A percentile compares a stretch with the other conserved stretches of the same genome.
These are phyloP conservation scores for Elegia similella DNA, from an alignment of 2,888 invertebrate genomes.

Conservation along the genomic window DNA sequence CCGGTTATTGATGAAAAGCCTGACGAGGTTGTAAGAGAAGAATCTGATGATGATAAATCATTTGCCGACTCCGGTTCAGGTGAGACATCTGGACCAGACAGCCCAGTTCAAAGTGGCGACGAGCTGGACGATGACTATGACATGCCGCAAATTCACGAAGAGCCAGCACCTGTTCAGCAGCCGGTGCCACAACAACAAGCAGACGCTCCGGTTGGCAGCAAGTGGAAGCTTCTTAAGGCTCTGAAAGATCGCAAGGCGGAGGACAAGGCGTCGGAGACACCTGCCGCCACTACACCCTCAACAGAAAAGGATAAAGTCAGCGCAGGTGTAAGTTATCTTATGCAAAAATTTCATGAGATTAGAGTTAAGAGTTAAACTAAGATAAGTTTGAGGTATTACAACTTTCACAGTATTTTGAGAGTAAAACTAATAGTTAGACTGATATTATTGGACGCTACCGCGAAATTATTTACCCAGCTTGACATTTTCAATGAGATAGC, in stretches of 20 bases:
- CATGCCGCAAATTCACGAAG: conserved; percentile 71
- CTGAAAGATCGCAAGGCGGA: conserved; percentile 94
- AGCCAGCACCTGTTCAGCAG: conserved; percentile 45
- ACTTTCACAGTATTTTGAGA: conserved; percentile 34
- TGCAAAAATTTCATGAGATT: conserved; percentile 85
- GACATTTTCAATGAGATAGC: conserved; percentile 35
- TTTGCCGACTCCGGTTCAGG: conserved; percentile 87
- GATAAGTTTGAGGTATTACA: conserved; percentile 24
- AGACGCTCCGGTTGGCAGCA: conserved; percentile 87
- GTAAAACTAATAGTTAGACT: conserved; percentile 54
- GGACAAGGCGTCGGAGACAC: conserved; percentile 88
- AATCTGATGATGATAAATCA: conserved; percentile 65
- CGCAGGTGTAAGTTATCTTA: conserved; percentile 85
- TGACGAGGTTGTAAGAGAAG: conserved; percentile 51
- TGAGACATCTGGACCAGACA: conserved; percentile 94
- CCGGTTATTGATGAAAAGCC: conserved; percentile 70
- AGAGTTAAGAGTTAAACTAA: conserved; percentile 82
- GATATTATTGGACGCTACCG: conserved; percentile 48
- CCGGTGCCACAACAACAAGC: conserved; percentile 69
- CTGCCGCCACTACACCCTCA: conserved; percentile 82
- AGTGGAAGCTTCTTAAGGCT: conserved; percentile 95
- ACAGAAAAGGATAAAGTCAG: conserved; percentile 85
- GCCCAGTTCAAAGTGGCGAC: conserved; percentile 88
- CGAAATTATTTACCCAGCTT: conserved; percentile 53
- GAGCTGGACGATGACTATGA: conserved; percentile 86